These are phyloP conservation scores for Pteromalus puparum DNA, from an alignment of 1,140 invertebrate genomes.

Conservation along the genomic window DNA sequence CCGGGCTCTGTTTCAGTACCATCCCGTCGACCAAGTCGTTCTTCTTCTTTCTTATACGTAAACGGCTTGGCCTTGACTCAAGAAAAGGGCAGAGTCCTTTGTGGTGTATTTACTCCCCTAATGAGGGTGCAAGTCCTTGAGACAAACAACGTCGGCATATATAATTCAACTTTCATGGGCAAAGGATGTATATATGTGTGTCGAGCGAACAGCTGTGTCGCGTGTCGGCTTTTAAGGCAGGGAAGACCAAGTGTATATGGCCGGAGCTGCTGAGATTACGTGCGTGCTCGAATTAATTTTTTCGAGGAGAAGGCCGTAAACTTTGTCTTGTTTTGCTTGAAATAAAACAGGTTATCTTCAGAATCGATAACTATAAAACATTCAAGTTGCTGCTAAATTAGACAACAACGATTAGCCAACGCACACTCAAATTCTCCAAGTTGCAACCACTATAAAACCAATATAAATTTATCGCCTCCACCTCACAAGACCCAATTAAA, in stretches of 20 bases:
- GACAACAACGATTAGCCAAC: too few species aligned
- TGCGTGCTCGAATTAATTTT: background rate
- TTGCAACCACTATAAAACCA: too few species aligned
- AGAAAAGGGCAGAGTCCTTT: conserved; percentile 60
- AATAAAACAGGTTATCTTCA: too few species aligned
- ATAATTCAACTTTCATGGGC: conserved; percentile 58
- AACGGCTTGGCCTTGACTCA: conserved; percentile 10
- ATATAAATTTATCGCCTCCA: too few species aligned
- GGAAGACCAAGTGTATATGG: too few species aligned
- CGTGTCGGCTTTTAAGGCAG: too few species aligned
- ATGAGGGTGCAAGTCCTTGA: conserved; percentile 66
- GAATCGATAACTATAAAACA: too few species aligned
- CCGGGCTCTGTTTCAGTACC: background rate
- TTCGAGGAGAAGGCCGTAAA: background rate
- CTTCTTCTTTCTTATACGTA: background rate
- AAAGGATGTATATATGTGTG: background rate
- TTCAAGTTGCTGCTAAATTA: too few species aligned
- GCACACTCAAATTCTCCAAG: too few species aligned
- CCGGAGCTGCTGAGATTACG: background rate
- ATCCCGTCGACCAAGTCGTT: background rate
- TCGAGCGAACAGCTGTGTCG: background rate
- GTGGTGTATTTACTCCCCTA: conserved; percentile 65
- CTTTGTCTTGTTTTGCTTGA: too few species aligned
- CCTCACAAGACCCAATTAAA: too few species aligned
- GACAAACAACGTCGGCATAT: conserved; percentile 62